These are phyloP conservation scores for Cryptocephalus moraei DNA, from an alignment of 2,888 invertebrate species.

Conservation along the genomic window DNA sequence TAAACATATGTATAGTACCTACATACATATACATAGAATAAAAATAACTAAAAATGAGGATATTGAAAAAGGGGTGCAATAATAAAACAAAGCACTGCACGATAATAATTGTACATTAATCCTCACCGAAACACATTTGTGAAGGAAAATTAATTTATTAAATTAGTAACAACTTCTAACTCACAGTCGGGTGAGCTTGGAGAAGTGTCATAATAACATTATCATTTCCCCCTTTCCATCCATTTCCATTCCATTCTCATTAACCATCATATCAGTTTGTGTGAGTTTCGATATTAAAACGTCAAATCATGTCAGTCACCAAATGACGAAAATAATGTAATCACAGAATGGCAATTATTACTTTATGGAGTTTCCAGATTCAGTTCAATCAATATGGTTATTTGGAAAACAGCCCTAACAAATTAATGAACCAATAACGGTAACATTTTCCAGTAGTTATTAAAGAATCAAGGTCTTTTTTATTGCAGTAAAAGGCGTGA, in stretches of 20 bases:
- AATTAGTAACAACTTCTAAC: not conserved
- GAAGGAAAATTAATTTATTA: conserved; percentile 9
- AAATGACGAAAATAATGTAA: not conserved
- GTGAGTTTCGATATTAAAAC: not conserved
- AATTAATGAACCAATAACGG: no score
- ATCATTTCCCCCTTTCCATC: not conserved
- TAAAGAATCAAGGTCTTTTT: no score
- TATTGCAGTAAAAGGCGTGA: no score
- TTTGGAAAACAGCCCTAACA: no score
- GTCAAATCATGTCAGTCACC: not conserved
- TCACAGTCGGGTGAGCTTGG: no score
- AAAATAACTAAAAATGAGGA: not conserved
- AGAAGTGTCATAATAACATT: no score
- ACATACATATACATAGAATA: conserved; percentile 3
- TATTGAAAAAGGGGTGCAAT: conserved; percentile 3
- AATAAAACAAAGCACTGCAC: not conserved
- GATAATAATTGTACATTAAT: conserved; percentile 6
- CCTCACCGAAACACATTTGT: conserved; percentile 9
- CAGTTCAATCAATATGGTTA: no score
- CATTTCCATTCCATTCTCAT: conserved; percentile 1
- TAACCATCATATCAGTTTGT: not conserved
- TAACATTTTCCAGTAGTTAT: no score
- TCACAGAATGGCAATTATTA: no score
- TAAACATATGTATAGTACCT: conserved; percentile 1
- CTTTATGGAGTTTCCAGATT: no score